Conservation (phyloP, 2,113 vertebrate species). For the Miniopterus natalensis region DNA sequence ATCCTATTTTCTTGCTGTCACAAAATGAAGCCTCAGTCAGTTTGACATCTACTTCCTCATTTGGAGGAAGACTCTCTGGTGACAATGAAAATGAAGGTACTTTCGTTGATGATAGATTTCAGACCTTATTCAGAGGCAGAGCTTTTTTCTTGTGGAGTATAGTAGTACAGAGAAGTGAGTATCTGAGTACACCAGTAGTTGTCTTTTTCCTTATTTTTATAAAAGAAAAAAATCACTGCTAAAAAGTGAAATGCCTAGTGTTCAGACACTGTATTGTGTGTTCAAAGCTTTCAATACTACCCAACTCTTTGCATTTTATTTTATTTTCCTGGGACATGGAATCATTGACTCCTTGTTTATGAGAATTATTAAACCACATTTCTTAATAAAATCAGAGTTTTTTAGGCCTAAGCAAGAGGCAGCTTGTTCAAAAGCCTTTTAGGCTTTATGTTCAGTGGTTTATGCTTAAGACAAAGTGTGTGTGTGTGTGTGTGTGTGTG, state of each 20-base stretch:
- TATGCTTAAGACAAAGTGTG: conserved; percentile 17
- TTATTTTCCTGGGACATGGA: conserved; percentile 60
- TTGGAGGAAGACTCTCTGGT: conserved; percentile 43
- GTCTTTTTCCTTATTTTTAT: conserved; percentile 62
- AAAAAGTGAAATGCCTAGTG: conserved; percentile 59
- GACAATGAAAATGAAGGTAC: conserved; percentile 66
- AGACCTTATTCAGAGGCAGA: conserved; percentile 56
- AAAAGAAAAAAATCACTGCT: conserved; percentile 45
- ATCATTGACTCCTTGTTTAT: conserved; percentile 50
- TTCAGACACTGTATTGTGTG: conserved; percentile 39
- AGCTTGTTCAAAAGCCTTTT: conserved; percentile 35
- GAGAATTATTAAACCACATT: conserved; percentile 53
- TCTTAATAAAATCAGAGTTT: conserved; percentile 61
- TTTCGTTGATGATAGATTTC: conserved; percentile 68
- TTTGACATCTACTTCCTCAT: conserved; percentile 57
- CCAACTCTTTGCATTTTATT: conserved; percentile 58
- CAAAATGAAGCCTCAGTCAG: conserved; percentile 61
- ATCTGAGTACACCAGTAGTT: conserved; percentile 11
- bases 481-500: background rate
- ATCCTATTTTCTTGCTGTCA: conserved; percentile 64
- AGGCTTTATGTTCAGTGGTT: background rate
- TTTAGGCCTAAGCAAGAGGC: conserved; percentile 58
- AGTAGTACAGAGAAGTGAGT: conserved; percentile 34
- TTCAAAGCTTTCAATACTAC: conserved; percentile 59
- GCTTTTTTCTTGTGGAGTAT: conserved; percentile 57